Conservation (phyloP, 1,140 invertebrate species). For the Frieseomelitta varia region DNA sequence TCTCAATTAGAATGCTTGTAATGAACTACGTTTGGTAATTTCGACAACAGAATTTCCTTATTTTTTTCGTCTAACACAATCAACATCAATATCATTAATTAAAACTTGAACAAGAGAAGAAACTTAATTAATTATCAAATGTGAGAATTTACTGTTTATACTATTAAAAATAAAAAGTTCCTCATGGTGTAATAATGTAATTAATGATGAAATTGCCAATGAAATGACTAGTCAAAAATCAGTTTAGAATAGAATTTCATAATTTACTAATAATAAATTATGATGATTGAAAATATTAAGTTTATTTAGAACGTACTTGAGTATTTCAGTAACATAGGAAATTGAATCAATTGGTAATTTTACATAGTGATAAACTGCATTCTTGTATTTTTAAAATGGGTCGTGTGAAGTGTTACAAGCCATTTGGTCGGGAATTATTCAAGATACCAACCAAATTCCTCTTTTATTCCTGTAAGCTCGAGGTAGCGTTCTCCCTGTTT, state of each 20-base stretch:
- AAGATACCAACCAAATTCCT: neutral
- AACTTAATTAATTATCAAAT: neutral
- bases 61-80: too few relatives aligned
- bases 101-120: neutral
- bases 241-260: neutral
- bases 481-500: neutral
- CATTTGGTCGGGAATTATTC: conserved; percentile 1
- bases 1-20: neutral
- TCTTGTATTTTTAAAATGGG: neutral
- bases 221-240: neutral
- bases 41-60: neutral
- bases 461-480: neutral
- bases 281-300: neutral
- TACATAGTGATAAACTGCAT: neutral
- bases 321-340: neutral
- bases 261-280: neutral
- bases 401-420: neutral
- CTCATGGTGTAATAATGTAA: neutral
- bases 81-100: too few relatives aligned
- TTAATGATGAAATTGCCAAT: neutral
- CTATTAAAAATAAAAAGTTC: neutral
- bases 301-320: neutral
- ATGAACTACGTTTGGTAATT: neutral
- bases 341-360: neutral
- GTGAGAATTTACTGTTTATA: neutral